phyloP scores from a whole-genome alignment of 2,888 invertebrate genomes.

The Phorcus lineatus region DNA sequence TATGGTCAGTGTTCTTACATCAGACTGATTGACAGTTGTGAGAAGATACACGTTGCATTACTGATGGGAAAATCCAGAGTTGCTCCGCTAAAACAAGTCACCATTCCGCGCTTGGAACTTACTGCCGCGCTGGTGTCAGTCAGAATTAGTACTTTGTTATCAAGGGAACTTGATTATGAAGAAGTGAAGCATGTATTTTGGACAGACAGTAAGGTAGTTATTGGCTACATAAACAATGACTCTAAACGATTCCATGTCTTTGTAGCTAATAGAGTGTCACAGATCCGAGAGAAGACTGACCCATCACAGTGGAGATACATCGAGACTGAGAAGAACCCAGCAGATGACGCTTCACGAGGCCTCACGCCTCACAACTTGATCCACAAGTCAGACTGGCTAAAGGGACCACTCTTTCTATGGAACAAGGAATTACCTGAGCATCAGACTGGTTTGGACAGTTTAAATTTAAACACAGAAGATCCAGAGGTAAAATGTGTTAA shows the following conservation, averaged over 20 bases:
- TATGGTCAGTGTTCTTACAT: slow-evolving; percentile 52
- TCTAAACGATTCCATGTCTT: slow-evolving; percentile 30
- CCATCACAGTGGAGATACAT: slow-evolving; percentile 24
- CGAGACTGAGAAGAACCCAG: background rate
- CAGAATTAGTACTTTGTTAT: slow-evolving; percentile 29
- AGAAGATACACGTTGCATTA: slow-evolving; percentile 26
- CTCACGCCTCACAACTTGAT: background rate
- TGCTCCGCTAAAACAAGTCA: slow-evolving; percentile 24
- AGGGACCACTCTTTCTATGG: background rate
- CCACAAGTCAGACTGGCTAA: background rate
- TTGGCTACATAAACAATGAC: slow-evolving; percentile 40
- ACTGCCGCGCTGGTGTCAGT: slow-evolving; percentile 31
- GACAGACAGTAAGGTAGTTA: slow-evolving; percentile 38
- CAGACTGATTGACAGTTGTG: slow-evolving; percentile 28
- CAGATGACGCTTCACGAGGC: background rate
- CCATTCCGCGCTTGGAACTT: slow-evolving; percentile 26
- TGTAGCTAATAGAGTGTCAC: slow-evolving; percentile 11
- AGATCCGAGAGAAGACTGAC: background rate
- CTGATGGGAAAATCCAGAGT: slow-evolving; percentile 34
- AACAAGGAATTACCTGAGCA: background rate
- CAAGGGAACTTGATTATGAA: slow-evolving; percentile 29
- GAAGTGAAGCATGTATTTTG: slow-evolving; percentile 26
- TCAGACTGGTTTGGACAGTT: background rate
- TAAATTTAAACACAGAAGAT: background rate
- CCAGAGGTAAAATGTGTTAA: background rate